Conservation (phyloP, 2,888 invertebrate species). For the Caenorhabditis sp. region DNA sequence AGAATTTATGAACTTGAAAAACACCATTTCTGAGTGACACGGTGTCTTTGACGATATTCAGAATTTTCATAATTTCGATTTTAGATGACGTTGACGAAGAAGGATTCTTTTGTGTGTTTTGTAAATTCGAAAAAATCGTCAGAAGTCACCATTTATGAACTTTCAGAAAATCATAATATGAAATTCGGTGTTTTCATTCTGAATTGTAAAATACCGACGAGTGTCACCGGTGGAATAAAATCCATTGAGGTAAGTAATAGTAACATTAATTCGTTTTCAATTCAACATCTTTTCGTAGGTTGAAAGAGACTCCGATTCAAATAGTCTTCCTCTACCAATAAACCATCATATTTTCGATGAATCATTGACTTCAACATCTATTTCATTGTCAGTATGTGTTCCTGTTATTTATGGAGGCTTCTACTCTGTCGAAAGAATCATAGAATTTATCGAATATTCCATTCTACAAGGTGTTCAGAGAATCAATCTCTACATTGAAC, state of each 20-base stretch:
- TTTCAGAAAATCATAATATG: constrained; percentile 47
- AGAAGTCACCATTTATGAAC: constrained; percentile 29
- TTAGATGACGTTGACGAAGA: constrained; percentile 14
- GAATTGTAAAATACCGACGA: constrained; percentile 35
- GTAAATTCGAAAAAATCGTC: constrained; percentile 13
- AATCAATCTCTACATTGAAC: constrained; percentile 35
- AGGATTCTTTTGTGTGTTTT: constrained; percentile 16
- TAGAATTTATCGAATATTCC: constrained; percentile 48
- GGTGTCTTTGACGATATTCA: no score
- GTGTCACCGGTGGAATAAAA: constrained; percentile 8
- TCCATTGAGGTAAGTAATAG: constrained; percentile 16
- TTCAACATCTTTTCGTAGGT: background rate
- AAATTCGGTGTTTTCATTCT: constrained; percentile 33
- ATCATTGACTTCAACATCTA: constrained; percentile 1
- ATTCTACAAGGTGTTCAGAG: constrained; percentile 42
- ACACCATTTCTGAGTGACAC: no score
- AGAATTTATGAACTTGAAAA: no score
- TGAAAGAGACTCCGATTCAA: background rate
- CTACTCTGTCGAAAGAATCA: constrained; percentile 32
- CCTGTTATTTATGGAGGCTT: constrained; percentile 42
- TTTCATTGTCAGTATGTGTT: constrained; percentile 43
- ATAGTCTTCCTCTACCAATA: background rate
- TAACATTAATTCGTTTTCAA: background rate
- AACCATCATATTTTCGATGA: constrained; percentile 26
- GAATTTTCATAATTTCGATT: no score